phyloP scores from a whole-genome alignment of 2,888 invertebrate species.

The Coelinius sp. region DNA sequence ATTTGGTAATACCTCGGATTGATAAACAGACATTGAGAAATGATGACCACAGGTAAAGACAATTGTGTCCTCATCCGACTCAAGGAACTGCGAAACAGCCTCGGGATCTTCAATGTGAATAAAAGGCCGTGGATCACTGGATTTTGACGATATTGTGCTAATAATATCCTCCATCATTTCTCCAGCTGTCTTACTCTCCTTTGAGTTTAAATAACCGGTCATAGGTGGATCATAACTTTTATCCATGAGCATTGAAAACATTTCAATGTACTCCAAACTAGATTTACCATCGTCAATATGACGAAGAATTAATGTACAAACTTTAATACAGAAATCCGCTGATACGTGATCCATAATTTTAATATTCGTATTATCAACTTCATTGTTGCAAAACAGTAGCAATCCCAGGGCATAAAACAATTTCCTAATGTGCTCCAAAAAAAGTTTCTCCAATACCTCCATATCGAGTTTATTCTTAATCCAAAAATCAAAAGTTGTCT shows the following conservation, averaged over 20 bases:
- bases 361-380: conserved; percentile 48
- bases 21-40: conserved; percentile 61
- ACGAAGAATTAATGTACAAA: conserved; percentile 62
- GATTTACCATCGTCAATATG: conserved; percentile 66
- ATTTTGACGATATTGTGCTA: conserved; percentile 62
- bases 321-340: conserved; percentile 63
- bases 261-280: conserved; percentile 62
- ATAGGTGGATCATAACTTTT: conserved; percentile 65
- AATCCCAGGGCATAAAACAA: conserved; percentile 67
- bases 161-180: conserved; percentile 67
- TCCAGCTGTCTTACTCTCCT: conserved; percentile 62
- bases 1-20: conserved; percentile 61
- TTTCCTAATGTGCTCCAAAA: conserved; percentile 74
- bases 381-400: conserved; percentile 62
- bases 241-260: conserved; percentile 63
- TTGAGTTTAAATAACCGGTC: conserved; percentile 64
- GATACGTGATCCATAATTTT: conserved; percentile 61
- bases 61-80: conserved; percentile 62
- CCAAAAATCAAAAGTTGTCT: conserved; percentile 70
- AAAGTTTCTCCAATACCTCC: conserved; percentile 73
- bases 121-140: conserved; percentile 63
- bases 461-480: conserved; percentile 70
- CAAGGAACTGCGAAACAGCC: conserved; percentile 59
- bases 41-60: conserved; percentile 68
- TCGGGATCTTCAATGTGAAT: conserved; percentile 66